phyloP scores from a whole-genome alignment of 2,797 vertebrate genomes.

The Danionella dracula region DNA sequence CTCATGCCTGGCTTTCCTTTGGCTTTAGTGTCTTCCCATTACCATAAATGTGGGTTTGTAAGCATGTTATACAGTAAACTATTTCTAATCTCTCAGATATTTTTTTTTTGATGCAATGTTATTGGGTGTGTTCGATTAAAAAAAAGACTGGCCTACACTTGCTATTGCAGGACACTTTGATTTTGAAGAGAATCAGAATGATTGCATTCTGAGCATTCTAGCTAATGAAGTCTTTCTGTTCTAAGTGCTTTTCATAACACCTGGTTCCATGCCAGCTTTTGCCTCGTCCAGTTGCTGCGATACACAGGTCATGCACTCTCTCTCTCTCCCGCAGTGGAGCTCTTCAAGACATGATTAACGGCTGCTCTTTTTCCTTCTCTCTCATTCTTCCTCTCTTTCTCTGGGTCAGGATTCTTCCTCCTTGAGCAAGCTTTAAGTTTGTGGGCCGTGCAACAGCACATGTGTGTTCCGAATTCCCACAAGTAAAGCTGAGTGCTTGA shows the following conservation, averaged over 20 bases:
- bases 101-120: too few species aligned
- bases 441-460: constrained; percentile 40
- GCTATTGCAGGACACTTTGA: neutral
- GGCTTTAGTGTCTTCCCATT: too few species aligned
- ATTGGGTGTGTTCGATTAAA: too few species aligned
- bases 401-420: constrained; percentile 9
- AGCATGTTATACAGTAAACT: too few species aligned
- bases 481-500: constrained; percentile 22
- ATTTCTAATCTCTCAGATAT: too few species aligned
- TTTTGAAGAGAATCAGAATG: neutral
- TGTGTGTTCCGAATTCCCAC: constrained; percentile 39
- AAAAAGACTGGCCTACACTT: neutral
- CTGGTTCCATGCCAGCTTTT: constrained; percentile 49
- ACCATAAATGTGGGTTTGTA: too few species aligned
- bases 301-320: constrained; percentile 46
- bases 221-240: constrained; percentile 10
- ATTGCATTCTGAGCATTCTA: neutral
- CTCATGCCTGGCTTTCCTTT: too few species aligned
- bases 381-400: neutral
- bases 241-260: constrained; percentile 35
- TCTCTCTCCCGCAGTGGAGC: constrained; percentile 37
- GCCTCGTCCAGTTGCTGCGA: constrained; percentile 40
- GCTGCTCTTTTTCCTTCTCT: neutral
- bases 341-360: constrained; percentile 49
- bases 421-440: constrained; percentile 22